phyloP scores from a whole-genome alignment of 2,797 vertebrate genomes.

The Sciurus carolinensis region DNA sequence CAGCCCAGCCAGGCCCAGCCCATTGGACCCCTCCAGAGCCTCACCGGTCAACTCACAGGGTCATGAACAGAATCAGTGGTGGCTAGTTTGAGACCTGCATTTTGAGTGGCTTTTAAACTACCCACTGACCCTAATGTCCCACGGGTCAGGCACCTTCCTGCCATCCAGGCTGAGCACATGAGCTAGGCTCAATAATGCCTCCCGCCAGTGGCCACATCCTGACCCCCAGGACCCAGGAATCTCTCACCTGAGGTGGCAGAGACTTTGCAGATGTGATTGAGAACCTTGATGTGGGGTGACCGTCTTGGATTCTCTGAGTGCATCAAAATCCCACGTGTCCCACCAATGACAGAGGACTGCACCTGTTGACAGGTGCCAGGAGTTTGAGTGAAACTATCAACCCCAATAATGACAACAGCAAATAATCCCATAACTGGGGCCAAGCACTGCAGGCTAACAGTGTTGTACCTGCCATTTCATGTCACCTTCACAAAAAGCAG shows the following conservation, averaged over 20 bases:
- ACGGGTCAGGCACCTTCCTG: neutral
- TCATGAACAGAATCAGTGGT: too few relatives aligned
- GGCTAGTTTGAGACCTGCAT: neutral
- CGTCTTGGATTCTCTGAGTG: neutral
- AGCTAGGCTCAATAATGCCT: neutral
- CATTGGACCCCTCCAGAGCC: too few relatives aligned
- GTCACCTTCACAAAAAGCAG: too few relatives aligned
- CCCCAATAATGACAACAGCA: neutral
- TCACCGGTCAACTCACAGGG: too few relatives aligned
- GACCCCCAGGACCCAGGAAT: too few relatives aligned
- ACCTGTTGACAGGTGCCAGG: neutral
- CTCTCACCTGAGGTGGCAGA: too few relatives aligned
- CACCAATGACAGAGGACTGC: neutral
- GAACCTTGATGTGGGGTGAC: too few relatives aligned
- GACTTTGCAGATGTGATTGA: too few relatives aligned
- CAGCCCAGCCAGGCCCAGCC: too few relatives aligned
- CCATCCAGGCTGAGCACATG: neutral
- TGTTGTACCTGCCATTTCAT: too few relatives aligned
- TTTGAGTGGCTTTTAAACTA: neutral
- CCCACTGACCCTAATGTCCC: too few relatives aligned
- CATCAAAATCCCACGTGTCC: accelerated
- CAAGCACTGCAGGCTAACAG: neutral
- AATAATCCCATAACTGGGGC: neutral
- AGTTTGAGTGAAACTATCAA: neutral
- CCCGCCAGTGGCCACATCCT: neutral